Percentiles rank a stretch among this genome's conserved stretches.
Conservation (phyloP, 2,888 invertebrate genomes). For the Piscicola geometra region DNA sequence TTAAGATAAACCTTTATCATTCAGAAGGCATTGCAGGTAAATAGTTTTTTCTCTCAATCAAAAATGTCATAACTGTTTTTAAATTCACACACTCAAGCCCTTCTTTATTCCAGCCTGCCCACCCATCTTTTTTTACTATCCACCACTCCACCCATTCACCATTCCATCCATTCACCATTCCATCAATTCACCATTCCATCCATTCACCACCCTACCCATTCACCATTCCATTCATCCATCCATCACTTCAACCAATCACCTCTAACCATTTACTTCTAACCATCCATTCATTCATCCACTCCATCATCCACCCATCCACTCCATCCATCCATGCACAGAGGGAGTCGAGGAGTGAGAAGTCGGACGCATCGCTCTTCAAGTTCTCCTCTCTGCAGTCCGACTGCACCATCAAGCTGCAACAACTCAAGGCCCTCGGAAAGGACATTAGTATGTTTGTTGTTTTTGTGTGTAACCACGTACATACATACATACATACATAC, state of each 20-base stretch:
- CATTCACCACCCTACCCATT: no score
- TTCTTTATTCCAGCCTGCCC: background rate
- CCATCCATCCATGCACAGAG: constrained; percentile 1
- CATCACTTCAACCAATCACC: no score
- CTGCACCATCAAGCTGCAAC: constrained; percentile 25
- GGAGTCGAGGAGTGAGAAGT: constrained; percentile 24
- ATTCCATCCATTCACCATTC: no score
- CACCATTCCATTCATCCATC: no score
- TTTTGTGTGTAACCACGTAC: background rate
- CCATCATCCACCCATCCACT: no score
- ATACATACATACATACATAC: constrained; percentile 17
- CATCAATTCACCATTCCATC: no score
- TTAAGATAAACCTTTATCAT: no score
- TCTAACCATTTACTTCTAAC: no score
- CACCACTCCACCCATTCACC: no score
- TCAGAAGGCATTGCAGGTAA: no score
- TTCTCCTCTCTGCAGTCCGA: constrained; percentile 31
- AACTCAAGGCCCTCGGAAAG: constrained; percentile 21
- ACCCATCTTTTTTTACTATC: background rate
- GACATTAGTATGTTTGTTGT: constrained; percentile 21
- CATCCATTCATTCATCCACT: no score
- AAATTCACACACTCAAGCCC: background rate
- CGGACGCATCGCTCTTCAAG: constrained; percentile 31
- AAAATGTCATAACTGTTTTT: background rate
- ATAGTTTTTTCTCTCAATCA: no score